These are phyloP conservation scores for Epistrophe grossulariae DNA, from an alignment of 2,888 invertebrate genomes.

Conservation along the genomic window DNA sequence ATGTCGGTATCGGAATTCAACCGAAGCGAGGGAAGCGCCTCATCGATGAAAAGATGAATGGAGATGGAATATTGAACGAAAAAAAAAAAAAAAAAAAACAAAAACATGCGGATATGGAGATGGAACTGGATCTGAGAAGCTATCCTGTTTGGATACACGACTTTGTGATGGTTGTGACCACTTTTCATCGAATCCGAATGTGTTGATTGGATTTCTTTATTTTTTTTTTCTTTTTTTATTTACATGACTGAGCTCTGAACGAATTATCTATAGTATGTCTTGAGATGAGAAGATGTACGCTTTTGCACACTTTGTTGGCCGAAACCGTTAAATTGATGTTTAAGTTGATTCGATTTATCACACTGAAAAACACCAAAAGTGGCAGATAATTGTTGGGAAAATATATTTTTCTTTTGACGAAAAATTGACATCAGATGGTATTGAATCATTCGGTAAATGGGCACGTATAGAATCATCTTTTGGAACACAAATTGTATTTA, in stretches of 20 bases:
- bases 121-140: slow-evolving; percentile 9
- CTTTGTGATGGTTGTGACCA: slow-evolving; percentile 37
- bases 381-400: slow-evolving; percentile 40
- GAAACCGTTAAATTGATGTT: slow-evolving; percentile 46
- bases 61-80: slow-evolving; percentile 25
- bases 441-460: background rate
- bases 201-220: slow-evolving; percentile 70
- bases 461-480: slow-evolving; percentile 9
- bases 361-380: slow-evolving; percentile 19
- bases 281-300: slow-evolving; percentile 2
- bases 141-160: background rate
- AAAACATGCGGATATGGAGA: background rate
- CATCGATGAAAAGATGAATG: slow-evolving; percentile 43
- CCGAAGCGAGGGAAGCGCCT: slow-evolving; percentile 8
- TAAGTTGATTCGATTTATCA: slow-evolving; percentile 65
- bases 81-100: background rate
- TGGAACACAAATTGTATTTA: background rate
- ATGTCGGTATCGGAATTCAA: slow-evolving; percentile 53
- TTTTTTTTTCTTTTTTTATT: slow-evolving; percentile 35
- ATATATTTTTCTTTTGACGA: slow-evolving; percentile 1
- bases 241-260: slow-evolving; percentile 46
- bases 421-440: slow-evolving; percentile 26
- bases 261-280: slow-evolving; percentile 6
- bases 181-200: slow-evolving; percentile 53
- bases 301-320: slow-evolving; percentile 51